Evolutionary conservation across 1,140 invertebrate genomes (phyloP).

Genomic region (Stegodyphus mimosarum): DNA sequence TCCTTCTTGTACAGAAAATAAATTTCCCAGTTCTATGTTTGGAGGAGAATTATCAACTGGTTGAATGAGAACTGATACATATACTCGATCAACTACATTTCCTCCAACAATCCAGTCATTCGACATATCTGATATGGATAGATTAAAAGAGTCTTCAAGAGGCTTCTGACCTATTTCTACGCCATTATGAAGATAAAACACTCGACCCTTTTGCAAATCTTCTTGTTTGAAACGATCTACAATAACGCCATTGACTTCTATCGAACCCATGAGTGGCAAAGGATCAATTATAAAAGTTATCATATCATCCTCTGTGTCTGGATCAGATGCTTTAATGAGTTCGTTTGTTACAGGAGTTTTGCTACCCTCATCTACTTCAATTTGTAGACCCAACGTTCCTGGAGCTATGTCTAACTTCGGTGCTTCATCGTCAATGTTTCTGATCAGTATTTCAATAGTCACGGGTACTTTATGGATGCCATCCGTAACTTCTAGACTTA

Average conservation of each 20-base stretch:
- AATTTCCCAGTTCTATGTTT: constrained; percentile 52
- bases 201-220: constrained; percentile 65
- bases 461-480: constrained; percentile 68
- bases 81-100: constrained; percentile 65
- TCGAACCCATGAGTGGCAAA: constrained; percentile 65
- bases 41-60: constrained; percentile 68
- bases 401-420: constrained; percentile 64
- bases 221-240: constrained; percentile 67
- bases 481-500: constrained; percentile 68
- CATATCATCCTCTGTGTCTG: constrained; percentile 66
- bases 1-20: constrained; percentile 67
- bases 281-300: constrained; percentile 66
- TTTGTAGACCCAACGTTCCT: constrained; percentile 63
- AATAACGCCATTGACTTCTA: constrained; percentile 64
- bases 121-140: constrained; percentile 66
- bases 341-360: constrained; percentile 64
- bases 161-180: constrained; percentile 66
- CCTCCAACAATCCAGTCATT: constrained; percentile 66
- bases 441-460: constrained; percentile 66
- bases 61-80: constrained; percentile 66
- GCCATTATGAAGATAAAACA: constrained; percentile 67
- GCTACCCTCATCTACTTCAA: constrained; percentile 67
- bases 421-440: constrained; percentile 67
- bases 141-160: constrained; percentile 66
- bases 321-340: constrained; percentile 66